Percentiles rank a stretch among this genome's conserved stretches.
Conservation (phyloP, 2,888 invertebrate genomes). For the Campopleginae sp. region DNA sequence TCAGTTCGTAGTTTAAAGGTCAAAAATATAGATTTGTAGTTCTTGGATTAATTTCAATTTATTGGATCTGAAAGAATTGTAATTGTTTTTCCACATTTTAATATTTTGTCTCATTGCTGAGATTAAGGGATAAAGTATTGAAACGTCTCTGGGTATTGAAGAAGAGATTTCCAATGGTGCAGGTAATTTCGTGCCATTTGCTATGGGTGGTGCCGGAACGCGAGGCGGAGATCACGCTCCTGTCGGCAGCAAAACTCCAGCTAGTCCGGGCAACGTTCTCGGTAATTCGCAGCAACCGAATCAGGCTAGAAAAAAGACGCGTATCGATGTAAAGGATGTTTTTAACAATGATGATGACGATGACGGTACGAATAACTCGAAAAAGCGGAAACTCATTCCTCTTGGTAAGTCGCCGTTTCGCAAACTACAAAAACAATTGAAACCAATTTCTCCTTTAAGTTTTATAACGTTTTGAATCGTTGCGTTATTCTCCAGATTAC, state of each 20-base stretch:
- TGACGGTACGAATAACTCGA: constrained; percentile 85
- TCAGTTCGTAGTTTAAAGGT: no score
- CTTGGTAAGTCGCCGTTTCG: constrained; percentile 85
- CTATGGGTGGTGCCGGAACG: constrained; percentile 80
- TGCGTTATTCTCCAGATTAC: constrained; percentile 84
- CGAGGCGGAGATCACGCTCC: constrained; percentile 78
- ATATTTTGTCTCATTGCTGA: no score
- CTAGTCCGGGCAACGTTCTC: constrained; percentile 78
- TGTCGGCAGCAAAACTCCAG: constrained; percentile 82
- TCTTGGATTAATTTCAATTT: no score
- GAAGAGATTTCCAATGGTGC: constrained; percentile 35
- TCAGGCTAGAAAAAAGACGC: constrained; percentile 88
- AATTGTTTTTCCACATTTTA: not conserved
- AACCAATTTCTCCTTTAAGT: not conserved
- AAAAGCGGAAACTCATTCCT: constrained; percentile 92
- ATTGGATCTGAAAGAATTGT: no score
- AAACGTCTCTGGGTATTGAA: not conserved
- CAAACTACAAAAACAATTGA: not conserved
- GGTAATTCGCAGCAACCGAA: constrained; percentile 76
- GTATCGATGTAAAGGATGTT: constrained; percentile 91
- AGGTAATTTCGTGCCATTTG: constrained; percentile 83
- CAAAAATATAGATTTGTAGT: no score
- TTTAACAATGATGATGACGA: constrained; percentile 94
- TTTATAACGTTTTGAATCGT: not conserved
- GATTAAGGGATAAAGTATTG: no score